Evolutionary conservation across 2,888 invertebrate species (phyloP).

Genomic region (Agriotes lineatus): DNA sequence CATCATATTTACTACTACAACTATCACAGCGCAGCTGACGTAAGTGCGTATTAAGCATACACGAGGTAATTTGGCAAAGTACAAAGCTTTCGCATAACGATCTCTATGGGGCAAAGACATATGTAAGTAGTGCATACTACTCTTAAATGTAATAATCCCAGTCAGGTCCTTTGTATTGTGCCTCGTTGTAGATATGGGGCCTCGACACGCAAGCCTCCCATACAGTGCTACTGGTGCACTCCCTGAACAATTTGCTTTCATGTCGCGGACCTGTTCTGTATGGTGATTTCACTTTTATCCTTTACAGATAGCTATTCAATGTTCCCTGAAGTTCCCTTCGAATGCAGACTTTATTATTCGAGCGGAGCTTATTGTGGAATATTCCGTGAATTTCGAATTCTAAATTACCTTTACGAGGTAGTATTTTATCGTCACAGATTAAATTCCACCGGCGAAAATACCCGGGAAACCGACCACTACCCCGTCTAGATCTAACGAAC

Average conservation of each 20-base stretch:
- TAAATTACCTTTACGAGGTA: conserved; percentile 31
- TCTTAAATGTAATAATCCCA: conserved; percentile 63
- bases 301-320: conserved; percentile 34
- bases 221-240: conserved; percentile 33
- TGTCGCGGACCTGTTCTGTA: conserved; percentile 44
- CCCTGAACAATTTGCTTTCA: conserved; percentile 47
- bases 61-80: conserved; percentile 27
- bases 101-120: conserved; percentile 36
- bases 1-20: too few relatives aligned
- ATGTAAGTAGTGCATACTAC: conserved; percentile 47
- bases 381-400: conserved; percentile 25
- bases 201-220: conserved; percentile 55
- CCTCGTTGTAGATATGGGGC: conserved; percentile 55
- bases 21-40: background rate
- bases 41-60: background rate
- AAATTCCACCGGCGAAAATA: conserved; percentile 29
- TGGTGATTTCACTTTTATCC: conserved; percentile 46
- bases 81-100: conserved; percentile 22
- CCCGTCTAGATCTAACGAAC: conserved; percentile 15
- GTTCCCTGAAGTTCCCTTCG: conserved; percentile 9
- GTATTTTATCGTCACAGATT: conserved; percentile 28
- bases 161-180: conserved; percentile 61
- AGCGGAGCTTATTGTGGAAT: conserved; percentile 22
- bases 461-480: conserved; percentile 9
- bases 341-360: conserved; percentile 23